phyloP scores from a whole-genome alignment of 2,888 invertebrate genomes.

The Cheilosia urbana region DNA sequence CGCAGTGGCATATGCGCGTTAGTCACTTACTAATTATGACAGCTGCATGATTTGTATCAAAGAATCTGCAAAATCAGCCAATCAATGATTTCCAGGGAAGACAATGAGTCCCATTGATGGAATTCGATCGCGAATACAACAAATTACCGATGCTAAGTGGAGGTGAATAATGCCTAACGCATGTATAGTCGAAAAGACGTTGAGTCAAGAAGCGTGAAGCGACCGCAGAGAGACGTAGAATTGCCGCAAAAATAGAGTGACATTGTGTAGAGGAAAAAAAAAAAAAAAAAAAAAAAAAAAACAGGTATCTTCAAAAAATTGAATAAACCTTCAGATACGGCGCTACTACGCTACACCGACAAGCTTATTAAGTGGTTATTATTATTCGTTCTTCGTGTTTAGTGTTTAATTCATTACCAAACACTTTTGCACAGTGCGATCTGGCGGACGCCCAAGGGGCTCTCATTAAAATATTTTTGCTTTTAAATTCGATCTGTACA shows the following conservation, averaged over 20 bases:
- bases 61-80: constrained; percentile 12
- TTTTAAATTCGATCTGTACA: too few species aligned
- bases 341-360: constrained; percentile 39
- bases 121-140: constrained; percentile 22
- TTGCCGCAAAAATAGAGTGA: constrained; percentile 16
- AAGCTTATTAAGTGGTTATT: constrained; percentile 53
- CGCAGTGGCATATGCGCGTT: constrained; percentile 30
- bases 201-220: not conserved
- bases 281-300: constrained; percentile 1
- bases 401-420: constrained; percentile 41
- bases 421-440: constrained; percentile 27
- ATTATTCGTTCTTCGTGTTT: constrained; percentile 26
- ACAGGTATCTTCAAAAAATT: constrained; percentile 36
- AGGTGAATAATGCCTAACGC: constrained; percentile 37
- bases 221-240: not conserved
- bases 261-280: constrained; percentile 8
- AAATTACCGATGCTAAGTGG: constrained; percentile 2
- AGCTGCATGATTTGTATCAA: not conserved
- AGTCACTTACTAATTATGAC: constrained; percentile 30
- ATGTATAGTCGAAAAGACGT: constrained; percentile 17
- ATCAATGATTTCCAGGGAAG: constrained; percentile 45
- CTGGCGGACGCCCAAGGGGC: not conserved
- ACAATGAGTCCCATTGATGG: constrained; percentile 25
- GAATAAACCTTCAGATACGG: constrained; percentile 56
- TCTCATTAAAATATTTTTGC: not conserved